Evolutionary conservation across 2,113 vertebrate species (phyloP).

Genomic region (Climacteris rufus): DNA sequence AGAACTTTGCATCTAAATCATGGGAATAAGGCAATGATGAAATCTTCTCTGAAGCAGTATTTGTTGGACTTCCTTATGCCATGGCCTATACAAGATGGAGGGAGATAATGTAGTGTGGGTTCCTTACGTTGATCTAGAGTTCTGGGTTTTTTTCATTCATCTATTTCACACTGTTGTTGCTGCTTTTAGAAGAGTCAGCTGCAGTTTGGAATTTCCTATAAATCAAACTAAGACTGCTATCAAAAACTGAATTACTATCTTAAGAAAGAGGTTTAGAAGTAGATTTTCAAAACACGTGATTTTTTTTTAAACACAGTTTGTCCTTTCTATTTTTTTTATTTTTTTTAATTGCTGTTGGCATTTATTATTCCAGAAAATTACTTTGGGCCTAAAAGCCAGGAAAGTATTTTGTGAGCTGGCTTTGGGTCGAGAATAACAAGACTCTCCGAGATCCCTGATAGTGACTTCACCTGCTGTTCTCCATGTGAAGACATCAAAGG

Average conservation of each 20-base stretch:
- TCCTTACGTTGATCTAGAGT: neutral
- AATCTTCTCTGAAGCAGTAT: neutral
- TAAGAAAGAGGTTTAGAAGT: neutral
- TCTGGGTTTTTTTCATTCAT: rapidly evolving
- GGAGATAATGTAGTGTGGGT: neutral
- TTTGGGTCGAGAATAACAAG: neutral
- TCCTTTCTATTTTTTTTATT: neutral
- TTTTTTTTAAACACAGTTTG: neutral
- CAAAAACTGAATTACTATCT: neutral
- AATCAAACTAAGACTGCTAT: neutral
- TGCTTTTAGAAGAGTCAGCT: neutral
- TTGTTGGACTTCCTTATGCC: neutral
- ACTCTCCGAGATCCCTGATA: neutral
- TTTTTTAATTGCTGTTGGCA: neutral
- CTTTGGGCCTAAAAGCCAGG: neutral
- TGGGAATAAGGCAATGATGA: neutral
- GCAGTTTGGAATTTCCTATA: neutral
- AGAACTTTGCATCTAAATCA: neutral
- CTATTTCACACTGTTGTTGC: neutral
- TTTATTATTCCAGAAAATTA: neutral
- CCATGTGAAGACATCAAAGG: neutral
- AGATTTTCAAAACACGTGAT: neutral
- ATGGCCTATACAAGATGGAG: neutral
- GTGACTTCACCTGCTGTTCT: neutral
- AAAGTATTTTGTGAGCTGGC: neutral